Base-by-base conservation (phyloP, 2,113 vertebrate genomes). In the Pseudolaguvia tuberculata region DNA sequence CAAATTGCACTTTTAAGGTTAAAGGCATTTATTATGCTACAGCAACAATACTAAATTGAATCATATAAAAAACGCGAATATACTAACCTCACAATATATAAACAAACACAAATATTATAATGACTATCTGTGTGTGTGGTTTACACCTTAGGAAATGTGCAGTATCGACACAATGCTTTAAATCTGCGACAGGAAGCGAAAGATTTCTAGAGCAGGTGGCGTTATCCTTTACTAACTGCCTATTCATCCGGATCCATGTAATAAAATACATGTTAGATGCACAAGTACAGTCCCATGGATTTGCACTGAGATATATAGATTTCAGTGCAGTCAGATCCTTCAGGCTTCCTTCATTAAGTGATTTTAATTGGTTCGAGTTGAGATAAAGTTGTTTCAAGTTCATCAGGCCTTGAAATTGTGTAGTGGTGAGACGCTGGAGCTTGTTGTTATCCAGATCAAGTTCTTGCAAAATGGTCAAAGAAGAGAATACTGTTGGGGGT, bases 201-300 rank as follows among this genome's bases (percentile, higher is more conserved):
- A 68, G 70, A 13, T 52, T 13, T 20, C 47, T 39, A 29, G 55
- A 68, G 71, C 87, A 89, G 20, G 9, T 31, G 0, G 84, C 76
- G 21, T 63, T 3, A 25, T 81, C 80, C 39, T 72, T 50, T 0
- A 87, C 48, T 18, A 81, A 77, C 1, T 63, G 29, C 25, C 45
- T 31, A 39, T 86, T 74, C 2, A 10, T 61, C 15, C 53, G 63
- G 42, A 84, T 56, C 89, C 89, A 90, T 70, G 53, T 58, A 55
- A 83, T 83, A 70, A 88, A 47, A 80, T 88, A 84, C 5, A 66
- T 39, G 14, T 77, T 75, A 9, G 39, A 55, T 1, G 31, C 14
- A 42, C 79, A 74, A 63, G 68, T 68, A n/a, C 89, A 90, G 42
- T 87, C 62, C 89, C 87, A 91, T 53, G 74, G 57, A 25, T 91